These are phyloP conservation scores for Drosophila nigricruria DNA, from an alignment of 2,888 invertebrate species.

Conservation along the genomic window DNA sequence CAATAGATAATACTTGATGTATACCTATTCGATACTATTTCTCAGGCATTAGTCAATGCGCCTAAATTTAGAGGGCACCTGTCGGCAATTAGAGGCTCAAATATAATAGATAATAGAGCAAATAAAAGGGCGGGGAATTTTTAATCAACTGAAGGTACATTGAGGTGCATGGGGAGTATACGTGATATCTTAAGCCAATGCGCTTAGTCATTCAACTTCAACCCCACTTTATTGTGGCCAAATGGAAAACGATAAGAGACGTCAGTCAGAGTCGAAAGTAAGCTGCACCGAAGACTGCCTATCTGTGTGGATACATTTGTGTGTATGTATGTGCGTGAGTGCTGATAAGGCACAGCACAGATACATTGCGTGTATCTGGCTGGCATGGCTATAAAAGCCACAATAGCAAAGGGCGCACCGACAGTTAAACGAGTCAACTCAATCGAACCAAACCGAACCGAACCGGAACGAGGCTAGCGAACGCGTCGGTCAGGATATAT, in stretches of 20 bases:
- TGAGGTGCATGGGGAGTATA: neutral
- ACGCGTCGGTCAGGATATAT: conserved; percentile 21
- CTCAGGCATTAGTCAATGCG: conserved; percentile 14
- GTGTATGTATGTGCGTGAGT: conserved; percentile 4
- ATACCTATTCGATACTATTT: neutral
- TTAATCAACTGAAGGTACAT: conserved; percentile 15
- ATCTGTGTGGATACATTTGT: conserved; percentile 2
- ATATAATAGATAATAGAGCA: neutral
- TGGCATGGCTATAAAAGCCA: conserved; percentile 61
- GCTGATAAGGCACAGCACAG: conserved; percentile 37
- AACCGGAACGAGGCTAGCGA: conserved; percentile 3
- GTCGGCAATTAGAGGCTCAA: conserved; percentile 28
- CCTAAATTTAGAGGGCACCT: conserved; percentile 28
- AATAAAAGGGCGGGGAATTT: conserved; percentile 23
- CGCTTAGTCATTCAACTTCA: conserved; percentile 36
- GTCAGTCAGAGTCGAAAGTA: conserved; percentile 39
- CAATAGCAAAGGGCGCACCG: conserved; percentile 36
- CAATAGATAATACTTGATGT: conserved; percentile 2
- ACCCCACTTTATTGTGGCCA: conserved; percentile 16
- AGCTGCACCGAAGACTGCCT: conserved; percentile 37
- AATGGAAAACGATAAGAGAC: conserved; percentile 46
- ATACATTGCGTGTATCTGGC: conserved; percentile 26
- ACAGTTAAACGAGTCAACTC: conserved; percentile 59
- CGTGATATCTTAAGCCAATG: conserved; percentile 36
- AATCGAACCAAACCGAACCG: conserved; percentile 55